Conservation (phyloP, 1,140 invertebrate genomes). For the Leptonema lineaticorne region DNA sequence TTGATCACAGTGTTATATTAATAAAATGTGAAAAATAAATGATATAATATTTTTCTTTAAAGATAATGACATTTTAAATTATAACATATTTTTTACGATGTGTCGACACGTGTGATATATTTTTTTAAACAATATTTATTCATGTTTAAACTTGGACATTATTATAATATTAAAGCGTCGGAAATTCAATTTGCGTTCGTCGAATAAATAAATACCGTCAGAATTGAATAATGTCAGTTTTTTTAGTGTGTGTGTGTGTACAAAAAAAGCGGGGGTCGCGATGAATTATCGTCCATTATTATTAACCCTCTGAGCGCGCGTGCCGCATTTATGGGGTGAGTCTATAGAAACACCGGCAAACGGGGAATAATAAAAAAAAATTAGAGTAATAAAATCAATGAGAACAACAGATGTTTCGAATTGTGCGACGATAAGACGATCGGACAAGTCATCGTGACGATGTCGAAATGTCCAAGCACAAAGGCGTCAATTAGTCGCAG, state of each 20-base stretch:
- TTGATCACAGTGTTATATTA: no score
- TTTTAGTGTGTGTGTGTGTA: no score
- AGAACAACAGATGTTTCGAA: neutral
- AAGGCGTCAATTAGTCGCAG: neutral
- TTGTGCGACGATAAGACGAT: neutral
- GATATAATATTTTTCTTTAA: no score
- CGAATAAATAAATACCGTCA: neutral
- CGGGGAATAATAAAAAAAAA: no score
- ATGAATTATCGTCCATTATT: slow-evolving; percentile 14
- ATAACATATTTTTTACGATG: no score
- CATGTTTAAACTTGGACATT: no score
- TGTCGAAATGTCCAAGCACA: neutral
- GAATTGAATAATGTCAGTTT: slow-evolving; percentile 6
- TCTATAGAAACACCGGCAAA: no score
- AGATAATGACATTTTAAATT: no score
- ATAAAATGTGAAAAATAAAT: no score
- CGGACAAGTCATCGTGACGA: neutral
- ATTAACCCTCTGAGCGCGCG: neutral
- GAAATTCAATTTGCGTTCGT: slow-evolving; percentile 9
- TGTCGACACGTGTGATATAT: no score
- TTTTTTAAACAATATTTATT: no score
- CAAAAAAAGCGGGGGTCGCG: no score
- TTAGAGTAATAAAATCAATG: neutral
- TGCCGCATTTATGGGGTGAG: neutral
- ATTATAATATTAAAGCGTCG: neutral